These are phyloP conservation scores for Rhombomys opimus DNA, from an alignment of 2,113 vertebrate species.

Conservation along the genomic window DNA sequence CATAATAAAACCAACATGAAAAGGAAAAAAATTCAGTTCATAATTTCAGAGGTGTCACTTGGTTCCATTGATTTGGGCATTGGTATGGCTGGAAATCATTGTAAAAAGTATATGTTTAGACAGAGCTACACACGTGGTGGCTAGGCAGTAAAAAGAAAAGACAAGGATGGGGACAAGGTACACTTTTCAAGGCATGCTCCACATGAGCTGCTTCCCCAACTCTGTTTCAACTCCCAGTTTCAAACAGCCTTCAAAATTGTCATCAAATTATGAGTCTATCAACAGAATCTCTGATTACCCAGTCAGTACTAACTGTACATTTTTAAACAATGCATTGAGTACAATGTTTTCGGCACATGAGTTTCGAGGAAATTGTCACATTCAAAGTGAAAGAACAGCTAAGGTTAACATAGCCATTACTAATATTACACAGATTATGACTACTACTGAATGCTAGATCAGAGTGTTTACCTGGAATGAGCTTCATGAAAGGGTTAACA, in stretches of 20 bases:
- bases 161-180: not conserved
- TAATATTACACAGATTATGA: not conserved
- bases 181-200: not conserved
- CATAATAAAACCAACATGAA: too few relatives aligned
- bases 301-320: not conserved
- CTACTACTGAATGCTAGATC: not conserved
- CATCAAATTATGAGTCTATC: not conserved
- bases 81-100: not conserved
- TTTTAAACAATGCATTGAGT: not conserved
- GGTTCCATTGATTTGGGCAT: too few relatives aligned
- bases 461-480: not conserved
- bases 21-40: not conserved
- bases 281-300: not conserved
- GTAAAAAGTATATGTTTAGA: not conserved
- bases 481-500: not conserved
- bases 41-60: not conserved
- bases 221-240: not conserved
- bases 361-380: not conserved
- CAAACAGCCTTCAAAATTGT: not conserved
- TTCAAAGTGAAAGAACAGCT: not conserved
- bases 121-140: not conserved
- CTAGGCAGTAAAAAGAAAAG: not conserved
- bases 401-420: not conserved
- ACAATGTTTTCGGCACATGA: not conserved
- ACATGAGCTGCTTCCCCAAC: not conserved